phyloP scores from a whole-genome alignment of 2,888 invertebrate species.

The Drosophila conformis region DNA sequence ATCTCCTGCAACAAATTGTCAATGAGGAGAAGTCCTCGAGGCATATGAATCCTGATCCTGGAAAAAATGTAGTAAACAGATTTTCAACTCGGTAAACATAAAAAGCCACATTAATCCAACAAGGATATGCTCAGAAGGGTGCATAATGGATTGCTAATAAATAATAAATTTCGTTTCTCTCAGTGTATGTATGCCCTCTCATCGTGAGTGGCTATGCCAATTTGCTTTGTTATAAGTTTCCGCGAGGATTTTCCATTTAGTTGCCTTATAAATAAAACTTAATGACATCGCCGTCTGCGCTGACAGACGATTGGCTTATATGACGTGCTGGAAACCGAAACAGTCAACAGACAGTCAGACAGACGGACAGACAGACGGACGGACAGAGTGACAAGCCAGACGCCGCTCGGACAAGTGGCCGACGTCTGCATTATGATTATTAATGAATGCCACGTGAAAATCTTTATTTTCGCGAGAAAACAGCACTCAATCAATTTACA shows the following conservation, averaged over 20 bases:
- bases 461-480: conserved; percentile 55
- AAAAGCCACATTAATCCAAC: neutral
- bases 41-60: neutral
- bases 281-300: conserved; percentile 87
- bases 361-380: neutral
- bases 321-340: conserved; percentile 29
- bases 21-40: neutral
- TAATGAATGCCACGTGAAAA: conserved; percentile 80
- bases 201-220: conserved; percentile 44
- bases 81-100: neutral
- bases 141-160: no score
- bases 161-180: neutral
- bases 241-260: conserved; percentile 92
- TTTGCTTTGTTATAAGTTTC: conserved; percentile 76
- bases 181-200: neutral
- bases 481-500: conserved; percentile 72
- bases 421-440: conserved; percentile 73
- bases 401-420: conserved; percentile 46
- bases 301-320: conserved; percentile 77
- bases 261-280: conserved; percentile 92
- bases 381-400: conserved; percentile 18
- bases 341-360: conserved; percentile 2
- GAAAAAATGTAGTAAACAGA: fast-evolving
- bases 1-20: neutral
- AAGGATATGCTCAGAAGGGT: neutral